phyloP scores from a whole-genome alignment of 1,140 invertebrate species.

The Helicoverpa armigera region DNA sequence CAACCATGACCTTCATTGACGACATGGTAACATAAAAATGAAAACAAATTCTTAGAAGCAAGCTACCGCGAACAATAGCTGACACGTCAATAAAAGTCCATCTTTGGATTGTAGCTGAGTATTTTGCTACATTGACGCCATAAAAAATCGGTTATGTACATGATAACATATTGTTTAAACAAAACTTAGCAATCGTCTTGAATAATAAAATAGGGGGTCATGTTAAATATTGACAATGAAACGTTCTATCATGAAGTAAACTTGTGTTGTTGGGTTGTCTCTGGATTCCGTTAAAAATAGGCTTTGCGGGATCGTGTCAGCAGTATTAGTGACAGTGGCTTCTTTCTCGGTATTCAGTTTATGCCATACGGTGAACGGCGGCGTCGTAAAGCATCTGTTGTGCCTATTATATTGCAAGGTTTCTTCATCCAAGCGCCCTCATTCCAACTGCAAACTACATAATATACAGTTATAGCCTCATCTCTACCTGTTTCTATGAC shows the following conservation, averaged over 20 bases:
- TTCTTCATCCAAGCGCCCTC: constrained; percentile 27
- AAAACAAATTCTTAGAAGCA: constrained; percentile 8
- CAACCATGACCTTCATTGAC: constrained; percentile 34
- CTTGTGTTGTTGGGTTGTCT: neutral
- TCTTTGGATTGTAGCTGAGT: neutral
- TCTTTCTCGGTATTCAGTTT: constrained; percentile 33
- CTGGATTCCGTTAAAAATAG: constrained; percentile 34
- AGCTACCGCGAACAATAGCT: neutral
- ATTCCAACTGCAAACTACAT: neutral
- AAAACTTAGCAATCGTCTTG: neutral
- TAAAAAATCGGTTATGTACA: neutral
- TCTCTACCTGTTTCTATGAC: constrained; percentile 1
- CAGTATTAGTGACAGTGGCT: constrained; percentile 11
- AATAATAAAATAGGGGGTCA: constrained; percentile 5
- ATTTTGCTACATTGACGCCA: neutral
- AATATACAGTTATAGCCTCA: neutral
- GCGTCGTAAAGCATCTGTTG: constrained; percentile 47
- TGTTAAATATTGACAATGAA: neutral
- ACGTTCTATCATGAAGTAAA: constrained; percentile 2
- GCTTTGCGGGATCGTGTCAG: neutral
- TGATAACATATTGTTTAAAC: constrained; percentile 8
- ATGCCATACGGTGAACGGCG: constrained; percentile 48
- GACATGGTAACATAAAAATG: constrained; percentile 9
- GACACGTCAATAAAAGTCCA: constrained; percentile 14
- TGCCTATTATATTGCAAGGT: constrained; percentile 34